Evolutionary conservation across 2,888 invertebrate species (phyloP).

Genomic region (Drosophila vallismaia): DNA sequence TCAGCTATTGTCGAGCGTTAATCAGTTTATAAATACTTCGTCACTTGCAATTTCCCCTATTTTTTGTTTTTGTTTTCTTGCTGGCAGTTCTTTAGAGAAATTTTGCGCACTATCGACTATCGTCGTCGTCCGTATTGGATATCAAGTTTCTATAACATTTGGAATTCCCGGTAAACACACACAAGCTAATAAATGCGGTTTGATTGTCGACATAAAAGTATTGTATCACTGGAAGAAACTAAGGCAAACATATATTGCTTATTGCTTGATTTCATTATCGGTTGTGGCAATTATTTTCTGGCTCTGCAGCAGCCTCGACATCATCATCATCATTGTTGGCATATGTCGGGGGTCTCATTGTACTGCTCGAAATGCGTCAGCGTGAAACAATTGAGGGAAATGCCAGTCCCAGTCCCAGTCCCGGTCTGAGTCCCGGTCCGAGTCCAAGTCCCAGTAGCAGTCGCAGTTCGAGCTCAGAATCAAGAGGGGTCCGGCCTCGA

Average conservation of each 20-base stretch:
- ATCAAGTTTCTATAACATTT: slow-evolving; percentile 58
- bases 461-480: no score
- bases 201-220: slow-evolving; percentile 34
- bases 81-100: slow-evolving; percentile 48
- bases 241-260: not conserved
- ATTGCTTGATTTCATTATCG: no score
- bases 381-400: slow-evolving; percentile 63
- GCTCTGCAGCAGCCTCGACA: not conserved
- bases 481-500: no score
- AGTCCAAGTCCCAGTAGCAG: no score
- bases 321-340: slow-evolving; percentile 14
- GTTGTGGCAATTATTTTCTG: not conserved
- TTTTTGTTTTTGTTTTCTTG: slow-evolving; percentile 4
- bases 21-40: slow-evolving; percentile 78
- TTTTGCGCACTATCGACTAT: slow-evolving; percentile 42
- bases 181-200: slow-evolving; percentile 73
- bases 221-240: not conserved
- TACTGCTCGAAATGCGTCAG: slow-evolving; percentile 57
- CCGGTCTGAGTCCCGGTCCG: slow-evolving; percentile 9
- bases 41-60: slow-evolving; percentile 66
- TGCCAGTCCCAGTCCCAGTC: slow-evolving; percentile 29
- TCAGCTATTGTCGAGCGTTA: slow-evolving; percentile 72
- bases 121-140: slow-evolving; percentile 16
- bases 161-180: slow-evolving; percentile 61
- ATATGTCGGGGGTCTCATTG: slow-evolving; percentile 26